Conservation (phyloP, 2,113 vertebrate species). For the Drymodes brunneopygia region DNA sequence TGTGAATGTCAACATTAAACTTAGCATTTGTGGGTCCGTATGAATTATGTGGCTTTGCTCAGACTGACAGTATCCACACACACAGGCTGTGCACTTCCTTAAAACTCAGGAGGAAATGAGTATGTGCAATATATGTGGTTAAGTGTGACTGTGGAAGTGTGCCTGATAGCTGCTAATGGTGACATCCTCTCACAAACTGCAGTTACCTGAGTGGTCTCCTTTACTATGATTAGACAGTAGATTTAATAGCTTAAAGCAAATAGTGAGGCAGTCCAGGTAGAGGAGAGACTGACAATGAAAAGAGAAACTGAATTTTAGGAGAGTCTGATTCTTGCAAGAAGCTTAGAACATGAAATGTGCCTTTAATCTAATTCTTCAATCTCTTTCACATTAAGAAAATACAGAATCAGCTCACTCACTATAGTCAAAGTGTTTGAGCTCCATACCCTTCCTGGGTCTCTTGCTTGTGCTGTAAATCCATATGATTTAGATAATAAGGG, state of each 20-base stretch:
- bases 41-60: not conserved
- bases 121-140: not conserved
- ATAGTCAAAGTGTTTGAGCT: not conserved
- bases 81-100: not conserved
- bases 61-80: slow-evolving; percentile 12
- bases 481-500: not conserved
- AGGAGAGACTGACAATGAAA: not conserved
- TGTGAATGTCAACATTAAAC: slow-evolving; percentile 18
- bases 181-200: not conserved
- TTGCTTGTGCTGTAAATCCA: not conserved
- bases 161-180: not conserved
- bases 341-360: not conserved
- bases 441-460: not conserved
- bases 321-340: not conserved
- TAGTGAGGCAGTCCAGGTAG: not conserved
- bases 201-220: not conserved
- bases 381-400: not conserved
- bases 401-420: not conserved
- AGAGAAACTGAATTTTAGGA: not conserved
- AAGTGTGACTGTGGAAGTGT: not conserved
- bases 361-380: not conserved
- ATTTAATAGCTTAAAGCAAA: not conserved
- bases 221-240: not conserved
- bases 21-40: not conserved
- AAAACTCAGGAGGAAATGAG: slow-evolving; percentile 29